Percentiles rank a stretch among this genome's conserved stretches.
These are phyloP conservation scores for Typhlomys cinereus DNA, from an alignment of 2,113 vertebrate genomes.

Conservation along the genomic window DNA sequence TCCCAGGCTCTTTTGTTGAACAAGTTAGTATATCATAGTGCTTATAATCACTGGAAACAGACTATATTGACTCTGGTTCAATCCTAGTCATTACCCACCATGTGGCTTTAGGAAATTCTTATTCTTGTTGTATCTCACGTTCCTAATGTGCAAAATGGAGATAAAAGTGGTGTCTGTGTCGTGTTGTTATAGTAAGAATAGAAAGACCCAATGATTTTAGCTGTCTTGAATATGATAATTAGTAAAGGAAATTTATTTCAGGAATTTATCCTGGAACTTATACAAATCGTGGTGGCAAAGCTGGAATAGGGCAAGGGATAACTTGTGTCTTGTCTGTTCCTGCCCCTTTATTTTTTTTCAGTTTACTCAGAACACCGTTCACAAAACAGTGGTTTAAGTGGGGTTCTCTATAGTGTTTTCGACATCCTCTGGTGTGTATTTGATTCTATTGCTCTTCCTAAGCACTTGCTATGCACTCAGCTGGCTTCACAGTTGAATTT, in stretches of 20 bases:
- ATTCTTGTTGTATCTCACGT: not conserved
- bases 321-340: conserved; percentile 24
- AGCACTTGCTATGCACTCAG: conserved; percentile 73
- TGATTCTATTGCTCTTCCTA: conserved; percentile 67
- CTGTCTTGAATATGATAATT: not conserved
- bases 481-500: conserved; percentile 82
- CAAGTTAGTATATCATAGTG: not conserved
- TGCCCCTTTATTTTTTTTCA: conserved; percentile 60
- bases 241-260: conserved; percentile 6
- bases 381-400: conserved; percentile 66
- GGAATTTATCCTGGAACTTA: not conserved
- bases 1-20: not conserved
- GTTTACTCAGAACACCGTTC: conserved; percentile 50
- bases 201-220: not conserved
- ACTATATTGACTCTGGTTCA: not conserved
- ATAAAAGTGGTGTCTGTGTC: not conserved
- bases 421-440: conserved; percentile 64
- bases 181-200: not conserved
- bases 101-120: not conserved
- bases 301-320: conserved; percentile 33
- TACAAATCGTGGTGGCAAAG: conserved; percentile 2
- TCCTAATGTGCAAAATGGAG: not conserved
- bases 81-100: not conserved
- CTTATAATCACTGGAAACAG: not conserved
- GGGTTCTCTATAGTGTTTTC: conserved; percentile 55